Conservation (phyloP, 2,888 invertebrate genomes). For the Heliconius ethilla region DNA sequence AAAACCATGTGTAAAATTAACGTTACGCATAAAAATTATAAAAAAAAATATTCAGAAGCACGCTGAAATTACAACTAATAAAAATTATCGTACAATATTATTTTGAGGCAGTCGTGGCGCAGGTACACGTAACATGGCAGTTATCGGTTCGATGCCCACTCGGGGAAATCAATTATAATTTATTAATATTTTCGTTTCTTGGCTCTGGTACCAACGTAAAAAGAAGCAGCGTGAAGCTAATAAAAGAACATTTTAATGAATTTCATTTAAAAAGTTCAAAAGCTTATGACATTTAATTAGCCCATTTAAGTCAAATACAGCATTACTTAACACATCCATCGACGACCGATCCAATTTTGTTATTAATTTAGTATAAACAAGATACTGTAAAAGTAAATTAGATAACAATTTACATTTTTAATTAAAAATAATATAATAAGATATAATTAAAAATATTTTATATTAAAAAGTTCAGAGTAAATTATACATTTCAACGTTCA, state of each 20-base stretch:
- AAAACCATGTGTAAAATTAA: too few relatives aligned
- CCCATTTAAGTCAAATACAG: conserved; percentile 16
- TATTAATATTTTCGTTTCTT: background rate
- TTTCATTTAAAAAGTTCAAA: background rate
- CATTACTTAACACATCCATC: conserved; percentile 8
- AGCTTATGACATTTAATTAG: background rate
- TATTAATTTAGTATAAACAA: conserved; percentile 19
- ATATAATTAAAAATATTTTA: conserved; percentile 6
- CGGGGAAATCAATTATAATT: too few relatives aligned
- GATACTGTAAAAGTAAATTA: conserved; percentile 24
- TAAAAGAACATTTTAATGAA: background rate
- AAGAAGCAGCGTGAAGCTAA: background rate
- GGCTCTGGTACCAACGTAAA: background rate
- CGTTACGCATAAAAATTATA: too few relatives aligned
- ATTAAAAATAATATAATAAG: conserved; percentile 26
- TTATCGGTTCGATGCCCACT: background rate
- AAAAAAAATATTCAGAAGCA: too few relatives aligned
- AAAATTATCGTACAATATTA: too few relatives aligned
- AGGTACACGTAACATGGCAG: background rate
- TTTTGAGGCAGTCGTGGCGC: background rate
- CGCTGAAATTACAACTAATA: too few relatives aligned
- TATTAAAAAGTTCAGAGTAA: background rate
- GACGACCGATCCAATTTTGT: background rate
- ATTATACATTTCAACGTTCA: conserved; percentile 17
- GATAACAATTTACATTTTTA: conserved; percentile 21